These are phyloP conservation scores for Leuciscus waleckii DNA, from an alignment of 2,797 vertebrate species.

Conservation along the genomic window DNA sequence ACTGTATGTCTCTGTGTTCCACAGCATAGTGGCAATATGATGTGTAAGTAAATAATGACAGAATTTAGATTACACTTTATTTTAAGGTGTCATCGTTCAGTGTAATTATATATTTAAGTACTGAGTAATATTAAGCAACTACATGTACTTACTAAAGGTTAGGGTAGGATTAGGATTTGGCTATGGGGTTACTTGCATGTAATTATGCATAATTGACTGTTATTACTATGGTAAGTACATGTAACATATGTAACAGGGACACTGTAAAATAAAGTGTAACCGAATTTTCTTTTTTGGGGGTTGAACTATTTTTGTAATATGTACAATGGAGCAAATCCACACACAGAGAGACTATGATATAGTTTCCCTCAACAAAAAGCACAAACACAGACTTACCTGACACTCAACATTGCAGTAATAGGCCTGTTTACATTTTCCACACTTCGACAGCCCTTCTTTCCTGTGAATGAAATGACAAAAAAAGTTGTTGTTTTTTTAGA, in stretches of 20 bases:
- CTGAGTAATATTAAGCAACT: too few species aligned
- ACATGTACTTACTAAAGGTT: too few species aligned
- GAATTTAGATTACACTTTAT: neutral
- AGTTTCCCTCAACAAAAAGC: neutral
- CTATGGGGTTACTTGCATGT: too few species aligned
- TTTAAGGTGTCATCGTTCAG: too few species aligned
- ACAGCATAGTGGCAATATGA: neutral
- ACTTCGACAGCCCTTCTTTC: slow-evolving; percentile 94
- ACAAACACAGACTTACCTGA: slow-evolving; percentile 82
- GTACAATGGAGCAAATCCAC: neutral
- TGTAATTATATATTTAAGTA: too few species aligned
- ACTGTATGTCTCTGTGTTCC: neutral
- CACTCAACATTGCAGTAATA: slow-evolving; percentile 96
- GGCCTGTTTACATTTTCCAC: slow-evolving; percentile 96
- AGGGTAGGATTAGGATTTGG: too few species aligned
- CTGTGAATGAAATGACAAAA: slow-evolving; percentile 74
- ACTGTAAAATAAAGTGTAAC: too few species aligned
- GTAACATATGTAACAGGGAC: too few species aligned
- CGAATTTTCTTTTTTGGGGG: neutral
- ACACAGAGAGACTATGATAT: neutral
- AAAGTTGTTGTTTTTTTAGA: slow-evolving; percentile 3
- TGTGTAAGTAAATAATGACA: neutral
- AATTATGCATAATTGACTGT: too few species aligned
- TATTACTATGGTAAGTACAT: too few species aligned
- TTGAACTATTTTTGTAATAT: neutral